Evolutionary conservation across 92 coral and sea anemone species (phyloP), one percentile per base, ranked within the genome.

Genomic region (Desmophyllum pertusum): DNA sequence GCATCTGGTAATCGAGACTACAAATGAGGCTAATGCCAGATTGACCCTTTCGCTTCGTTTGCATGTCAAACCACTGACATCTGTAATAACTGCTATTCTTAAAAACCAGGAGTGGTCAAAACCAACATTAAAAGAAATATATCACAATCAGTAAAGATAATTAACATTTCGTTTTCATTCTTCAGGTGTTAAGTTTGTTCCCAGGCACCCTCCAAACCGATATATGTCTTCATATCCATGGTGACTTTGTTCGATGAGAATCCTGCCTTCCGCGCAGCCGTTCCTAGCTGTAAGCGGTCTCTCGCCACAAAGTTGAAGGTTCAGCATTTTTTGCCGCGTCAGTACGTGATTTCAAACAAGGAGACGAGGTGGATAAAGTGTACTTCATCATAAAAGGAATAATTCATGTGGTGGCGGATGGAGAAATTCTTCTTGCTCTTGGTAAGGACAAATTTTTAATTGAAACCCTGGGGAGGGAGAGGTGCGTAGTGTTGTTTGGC

Each of bases 121-220:
- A n/a, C n/a, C n/a, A n/a, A n/a, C n/a, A n/a, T n/a, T n/a, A n/a
- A n/a, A n/a, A n/a, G n/a, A n/a, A n/a, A n/a, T n/a, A n/a, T n/a
- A n/a, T n/a, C n/a, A n/a, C n/a, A n/a, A n/a, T n/a, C n/a, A n/a
- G n/a, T n/a, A n/a, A n/a, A n/a, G n/a, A n/a, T n/a, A 17, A 29
- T 35, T 29, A 27, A 43, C 17, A 43, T 67, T 78, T 9, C 2
- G 8, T 6, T 77, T 19, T 39, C 18, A 41, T 23, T 79, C 10
- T 6, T 37, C 82, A 96, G 98, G 96, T 96, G 35, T 84, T 96
- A 61, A 76, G 87, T 30, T 68, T 92, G 61, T 96, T 96, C 70
- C 98, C 98, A 19, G 97, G 91, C 59, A 90, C 94, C 18, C 93
- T 96, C 30, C 98, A 96, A 87, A 93, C 87, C 29, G 98, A 96